phyloP scores from a whole-genome alignment of 2,888 invertebrate species.

The Schizaphis graminum region DNA sequence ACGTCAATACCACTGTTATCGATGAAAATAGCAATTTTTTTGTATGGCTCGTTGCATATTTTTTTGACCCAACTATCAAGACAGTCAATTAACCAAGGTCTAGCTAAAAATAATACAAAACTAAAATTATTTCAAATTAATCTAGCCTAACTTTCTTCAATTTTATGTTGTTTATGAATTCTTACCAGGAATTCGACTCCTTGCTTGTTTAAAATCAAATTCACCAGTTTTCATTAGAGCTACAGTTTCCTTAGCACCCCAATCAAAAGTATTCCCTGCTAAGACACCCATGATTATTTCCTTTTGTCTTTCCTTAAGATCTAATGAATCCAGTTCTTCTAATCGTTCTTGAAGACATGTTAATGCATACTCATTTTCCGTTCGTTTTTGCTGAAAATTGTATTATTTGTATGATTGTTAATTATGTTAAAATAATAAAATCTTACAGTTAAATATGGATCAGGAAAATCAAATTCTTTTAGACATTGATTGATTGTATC shows the following conservation, averaged over 20 bases:
- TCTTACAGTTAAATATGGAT: constrained; percentile 79
- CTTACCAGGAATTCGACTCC: constrained; percentile 82
- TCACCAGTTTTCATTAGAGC: constrained; percentile 82
- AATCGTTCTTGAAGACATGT: constrained; percentile 75
- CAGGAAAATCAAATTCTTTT: constrained; percentile 91
- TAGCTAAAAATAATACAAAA: constrained; percentile 71
- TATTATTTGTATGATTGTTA: not conserved
- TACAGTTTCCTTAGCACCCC: constrained; percentile 94
- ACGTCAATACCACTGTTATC: constrained; percentile 98
- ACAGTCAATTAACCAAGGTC: constrained; percentile 93
- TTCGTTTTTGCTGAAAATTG: constrained; percentile 83
- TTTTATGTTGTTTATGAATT: not conserved
- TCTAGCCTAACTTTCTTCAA: not conserved
- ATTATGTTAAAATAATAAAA: not conserved
- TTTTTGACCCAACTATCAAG: constrained; percentile 86
- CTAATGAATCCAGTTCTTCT: constrained; percentile 71
- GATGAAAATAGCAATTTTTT: constrained; percentile 92
- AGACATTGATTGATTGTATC: constrained; percentile 94
- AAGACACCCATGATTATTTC: constrained; percentile 75
- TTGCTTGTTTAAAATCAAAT: constrained; percentile 87
- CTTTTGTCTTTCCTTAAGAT: constrained; percentile 68
- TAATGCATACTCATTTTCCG: constrained; percentile 88
- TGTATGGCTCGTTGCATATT: constrained; percentile 80
- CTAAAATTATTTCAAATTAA: not conserved
- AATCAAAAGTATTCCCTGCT: constrained; percentile 95